These are phyloP conservation scores for Helobdella robusta DNA, from an alignment of 2,888 invertebrate species.

Conservation along the genomic window DNA sequence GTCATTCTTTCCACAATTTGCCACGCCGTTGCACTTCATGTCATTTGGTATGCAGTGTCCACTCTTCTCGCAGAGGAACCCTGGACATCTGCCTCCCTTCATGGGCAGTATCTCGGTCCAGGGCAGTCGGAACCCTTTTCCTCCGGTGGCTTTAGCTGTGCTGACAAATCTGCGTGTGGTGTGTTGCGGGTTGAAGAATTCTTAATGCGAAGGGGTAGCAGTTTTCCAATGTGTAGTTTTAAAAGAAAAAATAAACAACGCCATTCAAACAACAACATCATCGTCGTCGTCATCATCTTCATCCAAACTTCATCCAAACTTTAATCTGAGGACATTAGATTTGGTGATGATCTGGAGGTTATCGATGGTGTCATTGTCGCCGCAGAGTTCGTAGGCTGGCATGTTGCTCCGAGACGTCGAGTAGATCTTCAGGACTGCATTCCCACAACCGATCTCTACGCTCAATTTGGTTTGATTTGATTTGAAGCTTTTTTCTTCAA, in stretches of 20 bases:
- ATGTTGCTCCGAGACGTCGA: not conserved
- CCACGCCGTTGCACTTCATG: constrained; percentile 66
- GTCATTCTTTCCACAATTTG: constrained; percentile 71
- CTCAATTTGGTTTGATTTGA: too few species aligned
- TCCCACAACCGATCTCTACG: constrained; percentile 29
- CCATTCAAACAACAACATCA: too few species aligned
- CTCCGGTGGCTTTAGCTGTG: constrained; percentile 86
- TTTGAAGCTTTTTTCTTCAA: too few species aligned
- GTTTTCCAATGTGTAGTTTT: too few species aligned
- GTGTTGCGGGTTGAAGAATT: too few species aligned
- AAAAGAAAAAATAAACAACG: too few species aligned
- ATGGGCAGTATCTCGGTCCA: constrained; percentile 75
- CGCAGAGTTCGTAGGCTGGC: constrained; percentile 24
- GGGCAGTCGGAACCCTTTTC: constrained; percentile 80
- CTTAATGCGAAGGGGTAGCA: too few species aligned
- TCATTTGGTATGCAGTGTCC: constrained; percentile 70
- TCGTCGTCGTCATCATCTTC: too few species aligned
- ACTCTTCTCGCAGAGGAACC: constrained; percentile 31
- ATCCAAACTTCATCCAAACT: too few species aligned
- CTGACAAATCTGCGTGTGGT: constrained; percentile 86
- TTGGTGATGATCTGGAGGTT: constrained; percentile 12
- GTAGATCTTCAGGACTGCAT: constrained; percentile 29
- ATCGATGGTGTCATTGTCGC: constrained; percentile 18
- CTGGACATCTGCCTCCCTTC: constrained; percentile 25
- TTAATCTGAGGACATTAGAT: constrained; percentile 23